Evolutionary conservation across 1,140 invertebrate species (phyloP).

Genomic region (Apis florea): DNA sequence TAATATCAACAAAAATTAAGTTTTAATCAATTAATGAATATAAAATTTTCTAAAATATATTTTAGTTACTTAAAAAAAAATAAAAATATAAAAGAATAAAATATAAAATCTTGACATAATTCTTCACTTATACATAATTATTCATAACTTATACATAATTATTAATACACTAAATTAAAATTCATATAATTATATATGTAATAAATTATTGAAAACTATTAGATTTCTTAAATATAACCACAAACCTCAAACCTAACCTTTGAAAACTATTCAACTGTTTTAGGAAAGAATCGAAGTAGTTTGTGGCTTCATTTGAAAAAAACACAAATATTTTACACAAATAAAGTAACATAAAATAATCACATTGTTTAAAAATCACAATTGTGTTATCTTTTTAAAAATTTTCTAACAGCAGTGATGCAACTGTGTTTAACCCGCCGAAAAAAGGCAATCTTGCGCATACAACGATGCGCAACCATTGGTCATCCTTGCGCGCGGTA

Average conservation of each 20-base stretch:
- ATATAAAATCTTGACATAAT: neutral
- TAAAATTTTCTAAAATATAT: neutral
- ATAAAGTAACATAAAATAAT: neutral
- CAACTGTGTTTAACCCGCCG: neutral
- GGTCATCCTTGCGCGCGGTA: slow-evolving; percentile 22
- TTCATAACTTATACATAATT: no score
- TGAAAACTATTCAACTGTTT: no score
- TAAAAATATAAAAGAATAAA: no score
- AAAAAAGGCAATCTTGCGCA: neutral
- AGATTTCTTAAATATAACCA: neutral
- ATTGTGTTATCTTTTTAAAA: neutral
- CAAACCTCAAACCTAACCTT: no score
- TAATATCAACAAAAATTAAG: neutral
- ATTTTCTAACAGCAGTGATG: neutral
- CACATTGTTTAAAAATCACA: neutral
- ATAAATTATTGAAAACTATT: neutral
- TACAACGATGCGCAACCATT: neutral
- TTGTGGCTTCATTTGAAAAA: neutral
- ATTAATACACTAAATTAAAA: neutral
- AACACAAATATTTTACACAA: neutral
- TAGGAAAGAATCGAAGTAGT: neutral
- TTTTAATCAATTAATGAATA: no score
- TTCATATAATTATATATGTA: neutral
- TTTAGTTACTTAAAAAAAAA: no score
- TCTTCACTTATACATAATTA: accelerated